A percentile compares a stretch with the other conserved stretches of the same genome.
These are phyloP conservation scores for Cephalopachus bancanus DNA, from an alignment of 2,797 vertebrate species.

Conservation along the genomic window DNA sequence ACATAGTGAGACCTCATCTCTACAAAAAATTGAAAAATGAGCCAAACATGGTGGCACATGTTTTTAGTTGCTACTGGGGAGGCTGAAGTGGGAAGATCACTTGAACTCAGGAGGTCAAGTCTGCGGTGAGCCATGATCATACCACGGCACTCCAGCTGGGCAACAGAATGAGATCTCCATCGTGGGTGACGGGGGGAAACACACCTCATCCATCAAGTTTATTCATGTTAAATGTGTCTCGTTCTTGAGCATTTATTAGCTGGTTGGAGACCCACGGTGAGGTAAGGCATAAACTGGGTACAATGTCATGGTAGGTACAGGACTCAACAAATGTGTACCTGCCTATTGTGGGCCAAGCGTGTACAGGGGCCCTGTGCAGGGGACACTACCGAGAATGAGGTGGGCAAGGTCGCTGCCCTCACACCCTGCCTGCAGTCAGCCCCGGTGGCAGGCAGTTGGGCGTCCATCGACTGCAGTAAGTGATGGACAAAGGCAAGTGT, in stretches of 20 bases:
- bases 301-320: not conserved
- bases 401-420: not conserved
- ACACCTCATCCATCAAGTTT: not conserved
- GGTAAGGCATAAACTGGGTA: not conserved
- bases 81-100: too few species aligned
- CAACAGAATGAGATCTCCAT: too few species aligned
- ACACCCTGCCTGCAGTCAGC: not conserved
- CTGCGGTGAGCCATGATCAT: too few species aligned
- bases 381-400: not conserved
- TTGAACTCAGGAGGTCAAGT: too few species aligned
- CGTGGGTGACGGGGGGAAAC: too few species aligned
- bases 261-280: not conserved
- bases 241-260: not conserved
- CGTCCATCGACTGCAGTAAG: not conserved
- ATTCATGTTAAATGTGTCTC: not conserved
- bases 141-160: too few species aligned
- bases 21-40: too few species aligned
- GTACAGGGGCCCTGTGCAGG: not conserved
- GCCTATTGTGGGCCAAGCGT: not conserved
- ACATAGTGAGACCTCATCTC: too few species aligned
- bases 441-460: not conserved
- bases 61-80: too few species aligned
- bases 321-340: not conserved
- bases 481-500: not conserved
- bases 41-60: too few species aligned